Conservation (phyloP, 2,797 vertebrate genomes). For the Chelon labrosus region DNA sequence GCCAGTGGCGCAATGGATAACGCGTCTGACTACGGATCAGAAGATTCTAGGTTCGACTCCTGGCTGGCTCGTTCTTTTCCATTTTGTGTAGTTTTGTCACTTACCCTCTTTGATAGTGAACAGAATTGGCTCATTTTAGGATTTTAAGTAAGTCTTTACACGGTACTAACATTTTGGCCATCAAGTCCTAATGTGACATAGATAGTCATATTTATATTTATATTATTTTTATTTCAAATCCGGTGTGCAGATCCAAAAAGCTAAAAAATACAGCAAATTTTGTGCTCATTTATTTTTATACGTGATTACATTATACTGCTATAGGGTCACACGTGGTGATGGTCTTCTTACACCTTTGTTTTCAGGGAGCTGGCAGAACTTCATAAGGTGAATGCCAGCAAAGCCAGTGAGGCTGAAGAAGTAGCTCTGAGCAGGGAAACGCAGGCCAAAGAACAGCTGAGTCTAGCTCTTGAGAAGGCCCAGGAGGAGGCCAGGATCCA, state of each 20-base stretch:
- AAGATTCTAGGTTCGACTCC: constrained; percentile 59
- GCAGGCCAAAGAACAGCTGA: constrained; percentile 92
- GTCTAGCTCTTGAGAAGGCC: constrained; percentile 89
- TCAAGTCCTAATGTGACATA: not conserved
- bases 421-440: constrained; percentile 90
- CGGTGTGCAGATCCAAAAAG: not conserved
- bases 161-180: not conserved
- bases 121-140: too few relatives aligned
- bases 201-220: too few relatives aligned
- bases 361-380: constrained; percentile 94
- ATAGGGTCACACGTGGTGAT: constrained; percentile 6
- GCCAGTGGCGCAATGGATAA: constrained; percentile 57
- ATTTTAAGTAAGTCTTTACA: not conserved
- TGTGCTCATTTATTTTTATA: not conserved
- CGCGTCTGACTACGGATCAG: constrained; percentile 55
- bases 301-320: not conserved
- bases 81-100: too few relatives aligned
- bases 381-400: constrained; percentile 93
- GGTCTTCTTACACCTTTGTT: constrained; percentile 26
- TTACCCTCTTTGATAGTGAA: too few relatives aligned
- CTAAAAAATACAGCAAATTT: not conserved
- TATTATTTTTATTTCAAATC: not conserved
- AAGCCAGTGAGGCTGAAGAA: constrained; percentile 94
- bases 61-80: constrained; percentile 40
- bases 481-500: constrained; percentile 93